Percentiles rank a stretch among this genome's conserved stretches.
Evolutionary conservation across 2,113 vertebrate species (phyloP).

Genomic region (Cettia cetti): DNA sequence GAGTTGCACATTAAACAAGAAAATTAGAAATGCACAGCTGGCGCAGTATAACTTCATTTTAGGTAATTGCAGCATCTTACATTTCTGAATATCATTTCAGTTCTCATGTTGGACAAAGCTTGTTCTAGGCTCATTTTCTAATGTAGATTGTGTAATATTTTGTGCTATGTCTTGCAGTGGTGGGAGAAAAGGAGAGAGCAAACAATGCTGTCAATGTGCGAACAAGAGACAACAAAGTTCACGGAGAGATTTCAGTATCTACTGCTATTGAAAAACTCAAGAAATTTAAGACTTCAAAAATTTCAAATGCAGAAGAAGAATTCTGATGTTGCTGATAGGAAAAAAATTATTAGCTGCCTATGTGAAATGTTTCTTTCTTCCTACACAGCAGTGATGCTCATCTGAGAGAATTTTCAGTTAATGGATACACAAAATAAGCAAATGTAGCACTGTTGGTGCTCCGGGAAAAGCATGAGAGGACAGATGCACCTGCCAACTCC

Average conservation of each 20-base stretch:
- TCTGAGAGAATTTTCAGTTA: not conserved
- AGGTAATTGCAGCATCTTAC: slow-evolving; percentile 71
- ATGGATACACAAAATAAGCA: not conserved
- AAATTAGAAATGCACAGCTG: slow-evolving; percentile 92
- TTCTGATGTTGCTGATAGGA: slow-evolving; percentile 72
- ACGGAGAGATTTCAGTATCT: slow-evolving; percentile 80
- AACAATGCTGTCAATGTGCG: slow-evolving; percentile 84
- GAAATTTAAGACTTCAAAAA: slow-evolving; percentile 77
- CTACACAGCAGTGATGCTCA: not conserved
- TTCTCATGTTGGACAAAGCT: not conserved
- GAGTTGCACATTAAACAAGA: slow-evolving; percentile 90
- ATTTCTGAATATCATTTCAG: not conserved
- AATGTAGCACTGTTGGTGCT: not conserved
- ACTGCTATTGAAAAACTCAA: slow-evolving; percentile 82
- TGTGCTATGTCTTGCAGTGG: slow-evolving; percentile 77
- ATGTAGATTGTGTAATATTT: not conserved
- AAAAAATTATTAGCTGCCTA: not conserved
- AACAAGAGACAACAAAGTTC: slow-evolving; percentile 93
- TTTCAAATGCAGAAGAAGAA: slow-evolving; percentile 83
- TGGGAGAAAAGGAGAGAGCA: slow-evolving; percentile 91
- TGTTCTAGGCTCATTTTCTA: not conserved
- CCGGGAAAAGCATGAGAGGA: not conserved
- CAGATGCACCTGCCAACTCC: not conserved
- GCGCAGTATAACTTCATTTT: slow-evolving; percentile 96
- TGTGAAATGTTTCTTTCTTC: not conserved